Base-by-base conservation (phyloP, 2,888 invertebrate species). In the Protodeltote pygarga region DNA sequence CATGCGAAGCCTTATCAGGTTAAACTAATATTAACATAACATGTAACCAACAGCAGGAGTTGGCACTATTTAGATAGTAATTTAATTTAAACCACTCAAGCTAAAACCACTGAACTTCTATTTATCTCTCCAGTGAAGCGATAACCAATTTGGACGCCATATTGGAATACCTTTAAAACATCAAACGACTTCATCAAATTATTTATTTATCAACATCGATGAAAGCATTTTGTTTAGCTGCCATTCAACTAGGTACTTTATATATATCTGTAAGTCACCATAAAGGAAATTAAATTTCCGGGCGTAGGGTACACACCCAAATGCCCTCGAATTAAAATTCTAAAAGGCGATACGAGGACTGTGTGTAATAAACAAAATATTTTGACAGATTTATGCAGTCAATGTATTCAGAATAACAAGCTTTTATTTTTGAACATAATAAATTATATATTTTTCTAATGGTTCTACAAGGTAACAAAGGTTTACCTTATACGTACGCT, bases 251-350 rank as follows among this genome's bases (percentile, higher is more conserved):
- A n/a, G 20, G 35, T 44, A 42, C 29, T 42, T 47, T 50, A 58
- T 44, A 48, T 48, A 32, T 39, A 31, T 28, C 49, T 49, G 28
- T 32, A 25, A 44, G 16, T 54, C 35, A 37, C 16, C 46, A 49
- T 54, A 45, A 52, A 65, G 68, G 68, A 68, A 68, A 68, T 68
- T 65, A 44, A 68, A 68, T 63, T 63, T 68, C 68, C 68, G 63
- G 62, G 10, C 32, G 27, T 21, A 52, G 44, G 47, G 38, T 23
- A 15, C 46, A 31, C 10, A 39, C 33, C 48, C 24, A 66, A 54
- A 59, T 59, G 48, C 54, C 50, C 37, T 47, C 11, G 50, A 57
- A 65, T 65, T 63, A 63, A 68, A 62, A 65, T 68, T 49, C 35
- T 47, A 47, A 51, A 53, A 53, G 46, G 61, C 37, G 33, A 60